Base-by-base conservation (phyloP, 2,888 invertebrate species). In the Drosophila lutescens region DNA sequence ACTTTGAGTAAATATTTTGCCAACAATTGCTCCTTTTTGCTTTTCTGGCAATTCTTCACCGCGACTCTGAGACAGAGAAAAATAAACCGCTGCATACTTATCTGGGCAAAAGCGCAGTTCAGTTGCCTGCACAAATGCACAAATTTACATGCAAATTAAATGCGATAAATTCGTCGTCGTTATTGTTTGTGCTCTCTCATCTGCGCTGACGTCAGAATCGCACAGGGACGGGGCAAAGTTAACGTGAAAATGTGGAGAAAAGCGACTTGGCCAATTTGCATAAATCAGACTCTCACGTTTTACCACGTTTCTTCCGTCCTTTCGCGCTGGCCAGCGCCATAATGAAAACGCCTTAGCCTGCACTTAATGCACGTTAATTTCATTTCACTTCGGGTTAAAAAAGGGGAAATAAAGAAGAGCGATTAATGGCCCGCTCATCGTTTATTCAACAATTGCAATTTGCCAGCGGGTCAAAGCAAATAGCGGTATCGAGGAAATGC, bases 131-230 rank as follows among this genome's bases (percentile, higher is more conserved):
- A 47, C 66, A 66, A 68, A 77, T 41, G 56, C 69, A 47, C 66
- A 66, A 68, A 77, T 77, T 78, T 77, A 59, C 78, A 78, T 77
- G 61, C 66, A 75, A 77, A 78, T 67, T 57, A 65, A 78, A 66
- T 23, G 56, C 53, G 41, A 53, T 65, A 51, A 65, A 72, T 77
- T 79, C 60, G 57, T 79, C 69, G 59, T 77, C 72, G 61, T 71
- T 71, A 71, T 71, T 71, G 71, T 70, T 54, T 69, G 49, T 36
- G 51, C 58, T 40, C 43, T 36, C 43, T 44, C 53, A 53, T 44
- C 56, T 32, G 38, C 20, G 38, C 23, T 63, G 73, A 77, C 75
- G 75, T 78, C 73, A 76, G 26, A 26, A 36, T 7, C 12, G 30
- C 15, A 4, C 4, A 26, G 26, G 26, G 26, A 26, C 26, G 1